phyloP scores from a whole-genome alignment of 2,888 invertebrate genomes.

The Sesamia inferens region DNA sequence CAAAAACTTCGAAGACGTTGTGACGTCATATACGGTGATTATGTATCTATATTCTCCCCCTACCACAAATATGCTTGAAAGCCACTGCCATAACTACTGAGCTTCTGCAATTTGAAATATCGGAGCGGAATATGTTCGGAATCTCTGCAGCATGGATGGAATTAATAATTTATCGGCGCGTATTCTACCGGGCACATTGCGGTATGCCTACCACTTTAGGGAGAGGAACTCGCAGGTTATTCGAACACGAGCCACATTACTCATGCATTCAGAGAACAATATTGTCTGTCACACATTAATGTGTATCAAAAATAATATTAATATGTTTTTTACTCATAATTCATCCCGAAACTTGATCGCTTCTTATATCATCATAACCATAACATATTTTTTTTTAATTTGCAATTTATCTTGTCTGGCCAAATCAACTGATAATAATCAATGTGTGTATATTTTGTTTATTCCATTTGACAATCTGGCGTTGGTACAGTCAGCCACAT shows the following conservation, averaged over 20 bases:
- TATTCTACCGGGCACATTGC: background rate
- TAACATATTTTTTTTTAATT: background rate
- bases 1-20: no score
- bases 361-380: background rate
- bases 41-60: background rate
- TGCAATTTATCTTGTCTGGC: background rate
- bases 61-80: background rate
- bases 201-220: background rate
- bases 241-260: background rate
- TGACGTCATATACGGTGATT: no score
- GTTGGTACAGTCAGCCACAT: background rate
- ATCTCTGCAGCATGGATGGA: slow-evolving; percentile 10
- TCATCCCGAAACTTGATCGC: background rate
- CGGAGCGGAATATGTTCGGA: slow-evolving; percentile 5
- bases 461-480: background rate
- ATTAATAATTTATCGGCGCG: slow-evolving; percentile 9
- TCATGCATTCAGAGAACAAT: background rate
- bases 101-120: slow-evolving; percentile 21
- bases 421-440: background rate
- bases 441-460: background rate
- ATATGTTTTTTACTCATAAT: no score
- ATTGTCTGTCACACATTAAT: no score
- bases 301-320: background rate
- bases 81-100: background rate
- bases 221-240: background rate